Evolutionary conservation across 1,140 invertebrate species (phyloP), one percentile per base, ranked within the genome.

Genomic region (Apis dorsata): DNA sequence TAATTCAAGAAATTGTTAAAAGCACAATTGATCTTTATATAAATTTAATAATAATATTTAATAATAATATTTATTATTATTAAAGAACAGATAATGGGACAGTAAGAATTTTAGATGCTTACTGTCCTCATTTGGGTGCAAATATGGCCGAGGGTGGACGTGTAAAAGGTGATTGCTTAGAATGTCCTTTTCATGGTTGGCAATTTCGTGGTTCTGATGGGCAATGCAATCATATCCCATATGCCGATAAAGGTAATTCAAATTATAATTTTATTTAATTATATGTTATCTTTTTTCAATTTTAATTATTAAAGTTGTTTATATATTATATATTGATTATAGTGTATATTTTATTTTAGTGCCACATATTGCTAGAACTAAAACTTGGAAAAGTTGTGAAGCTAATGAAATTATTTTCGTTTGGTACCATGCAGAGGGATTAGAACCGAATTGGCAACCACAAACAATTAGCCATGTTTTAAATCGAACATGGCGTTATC

Each of bases 121-220:
- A 98, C 91, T 99, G 98, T 91, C 97, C 98, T 0, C 98, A 98
- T 93, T 93, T 98, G 88, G 98, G 98, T 0, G 98, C 98, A 0
- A 97, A 98, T 91, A 94, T 98, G 90, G 97, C 94, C 0, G 94
- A 96, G 17, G 97, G 97, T 1, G 97, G 98, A 0, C 93, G 92
- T 0, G 97, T 98, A 1, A 94, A 95, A 53, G 96, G 96, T 0
- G 96, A 97, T 73, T 98, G 97, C 89, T 94, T 99, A 10, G 96
- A 97, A 89, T 98, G 98, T 91, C 98, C 98, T 0, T 99, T 98
- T 94, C 98, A 99, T 86, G 96, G 96, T 71, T 98, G 98, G 98
- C 94, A 93, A 53, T 98, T 98, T 92, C 93, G 95, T 44, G 97
- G 96, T 0, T 92, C 94, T 28, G 96, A 96, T 90, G 98, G 98